Conservation (phyloP, 2,113 vertebrate species). For the Anhinga anhinga region DNA sequence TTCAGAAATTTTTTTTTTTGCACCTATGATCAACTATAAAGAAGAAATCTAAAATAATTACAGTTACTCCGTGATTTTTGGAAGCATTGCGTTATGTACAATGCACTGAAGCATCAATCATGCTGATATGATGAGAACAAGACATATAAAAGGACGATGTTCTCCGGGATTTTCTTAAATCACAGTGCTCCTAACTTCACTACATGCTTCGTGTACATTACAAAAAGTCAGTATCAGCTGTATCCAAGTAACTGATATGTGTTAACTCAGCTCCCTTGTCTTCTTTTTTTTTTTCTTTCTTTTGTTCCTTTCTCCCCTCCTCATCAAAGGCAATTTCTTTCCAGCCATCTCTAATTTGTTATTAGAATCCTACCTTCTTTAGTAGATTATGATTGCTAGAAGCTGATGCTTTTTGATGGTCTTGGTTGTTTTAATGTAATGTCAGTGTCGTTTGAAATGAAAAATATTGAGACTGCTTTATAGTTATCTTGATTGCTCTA, state of each 20-base stretch:
- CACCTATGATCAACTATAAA: not conserved
- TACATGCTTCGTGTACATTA: not conserved
- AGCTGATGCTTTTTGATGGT: not conserved
- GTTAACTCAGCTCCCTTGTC: not conserved
- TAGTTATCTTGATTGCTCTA: not conserved
- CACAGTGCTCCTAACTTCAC: not conserved
- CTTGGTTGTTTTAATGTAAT: not conserved
- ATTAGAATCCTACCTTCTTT: slow-evolving; percentile 6
- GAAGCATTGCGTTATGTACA: not conserved
- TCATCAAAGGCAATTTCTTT: slow-evolving; percentile 3
- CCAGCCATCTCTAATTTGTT: not conserved
- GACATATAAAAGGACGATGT: not conserved
- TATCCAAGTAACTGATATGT: not conserved
- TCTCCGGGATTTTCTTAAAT: slow-evolving; percentile 4
- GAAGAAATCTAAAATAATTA: not conserved
- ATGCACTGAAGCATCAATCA: not conserved
- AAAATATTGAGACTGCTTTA: slow-evolving; percentile 13
- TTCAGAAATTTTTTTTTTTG: not conserved
- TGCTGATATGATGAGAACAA: not conserved
- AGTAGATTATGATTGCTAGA: not conserved
- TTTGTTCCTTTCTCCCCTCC: not conserved
- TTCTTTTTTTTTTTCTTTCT: not conserved
- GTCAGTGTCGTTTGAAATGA: not conserved
- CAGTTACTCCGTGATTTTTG: slow-evolving; percentile 20
- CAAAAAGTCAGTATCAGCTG: not conserved